phyloP scores from a whole-genome alignment of 2,797 vertebrate genomes.

The Bovichtus diacanthus region DNA sequence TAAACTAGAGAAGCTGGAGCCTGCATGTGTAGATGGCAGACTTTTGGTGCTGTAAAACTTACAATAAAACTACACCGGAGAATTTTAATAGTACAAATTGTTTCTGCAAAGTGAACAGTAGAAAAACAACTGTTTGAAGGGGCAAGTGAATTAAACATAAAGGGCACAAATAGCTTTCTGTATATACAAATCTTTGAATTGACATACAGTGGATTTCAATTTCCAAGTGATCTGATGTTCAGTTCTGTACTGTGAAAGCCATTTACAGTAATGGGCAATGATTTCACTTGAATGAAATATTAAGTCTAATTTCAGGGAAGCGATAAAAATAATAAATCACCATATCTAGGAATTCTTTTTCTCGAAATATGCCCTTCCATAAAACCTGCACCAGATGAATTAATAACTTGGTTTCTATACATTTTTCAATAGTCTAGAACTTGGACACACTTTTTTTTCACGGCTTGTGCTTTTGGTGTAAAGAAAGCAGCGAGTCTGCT shows the following conservation, averaged over 20 bases:
- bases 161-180: slow-evolving; percentile 15
- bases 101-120: slow-evolving; percentile 24
- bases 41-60: slow-evolving; percentile 22
- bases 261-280: slow-evolving; percentile 7
- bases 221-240: slow-evolving; percentile 17
- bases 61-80: slow-evolving; percentile 52
- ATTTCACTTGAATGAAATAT: slow-evolving; percentile 33
- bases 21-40: slow-evolving; percentile 2
- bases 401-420: slow-evolving; percentile 12
- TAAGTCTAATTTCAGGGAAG: slow-evolving; percentile 20
- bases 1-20: slow-evolving; percentile 17
- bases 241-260: slow-evolving; percentile 24
- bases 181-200: slow-evolving; percentile 31
- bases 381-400: slow-evolving; percentile 31
- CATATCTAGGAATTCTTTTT: slow-evolving; percentile 3
- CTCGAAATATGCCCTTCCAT: slow-evolving; percentile 8
- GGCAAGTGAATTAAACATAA: slow-evolving; percentile 22
- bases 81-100: slow-evolving; percentile 35
- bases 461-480: slow-evolving; percentile 21
- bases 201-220: slow-evolving; percentile 12
- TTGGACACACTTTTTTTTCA: slow-evolving; percentile 13
- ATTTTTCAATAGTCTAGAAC: slow-evolving; percentile 29
- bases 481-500: slow-evolving; percentile 10
- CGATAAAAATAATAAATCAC: slow-evolving; percentile 29
- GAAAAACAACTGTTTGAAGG: slow-evolving; percentile 8